Evolutionary conservation across 2,888 invertebrate species (phyloP).

Genomic region (Podotricha telesiphe): DNA sequence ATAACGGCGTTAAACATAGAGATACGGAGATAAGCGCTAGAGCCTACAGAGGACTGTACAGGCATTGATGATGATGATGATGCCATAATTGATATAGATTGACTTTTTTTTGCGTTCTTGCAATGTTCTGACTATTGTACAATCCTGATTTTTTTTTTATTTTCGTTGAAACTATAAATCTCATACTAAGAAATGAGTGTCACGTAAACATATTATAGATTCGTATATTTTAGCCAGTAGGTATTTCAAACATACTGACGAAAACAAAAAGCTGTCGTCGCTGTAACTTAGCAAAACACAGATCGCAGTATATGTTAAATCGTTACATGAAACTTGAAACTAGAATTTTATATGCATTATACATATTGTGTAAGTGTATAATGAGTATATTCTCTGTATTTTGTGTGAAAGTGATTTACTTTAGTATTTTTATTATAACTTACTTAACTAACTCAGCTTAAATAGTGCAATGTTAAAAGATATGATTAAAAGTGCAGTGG

Average conservation of each 20-base stretch:
- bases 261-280: constrained; percentile 77
- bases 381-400: background rate
- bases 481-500: too few relatives aligned
- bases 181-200: background rate
- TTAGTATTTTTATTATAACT: background rate
- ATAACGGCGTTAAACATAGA: too few relatives aligned
- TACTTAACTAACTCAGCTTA: too few relatives aligned
- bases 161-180: background rate
- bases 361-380: background rate
- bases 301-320: constrained; percentile 54
- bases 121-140: too few relatives aligned
- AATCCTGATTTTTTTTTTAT: background rate
- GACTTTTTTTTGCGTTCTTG: too few relatives aligned
- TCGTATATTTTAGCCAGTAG: constrained; percentile 3
- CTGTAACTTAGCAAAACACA: constrained; percentile 63
- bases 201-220: constrained; percentile 22
- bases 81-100: too few relatives aligned
- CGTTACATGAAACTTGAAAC: constrained; percentile 35
- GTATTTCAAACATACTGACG: constrained; percentile 31
- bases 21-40: too few relatives aligned
- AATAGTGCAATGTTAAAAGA: too few relatives aligned
- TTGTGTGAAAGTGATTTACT: background rate
- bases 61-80: too few relatives aligned
- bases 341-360: too few relatives aligned
- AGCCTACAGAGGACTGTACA: too few relatives aligned